A percentile compares a stretch with the other conserved stretches of the same genome.
Conservation (phyloP, 92 coral and sea anemone species). For the Umimayanthus kanabou region DNA sequence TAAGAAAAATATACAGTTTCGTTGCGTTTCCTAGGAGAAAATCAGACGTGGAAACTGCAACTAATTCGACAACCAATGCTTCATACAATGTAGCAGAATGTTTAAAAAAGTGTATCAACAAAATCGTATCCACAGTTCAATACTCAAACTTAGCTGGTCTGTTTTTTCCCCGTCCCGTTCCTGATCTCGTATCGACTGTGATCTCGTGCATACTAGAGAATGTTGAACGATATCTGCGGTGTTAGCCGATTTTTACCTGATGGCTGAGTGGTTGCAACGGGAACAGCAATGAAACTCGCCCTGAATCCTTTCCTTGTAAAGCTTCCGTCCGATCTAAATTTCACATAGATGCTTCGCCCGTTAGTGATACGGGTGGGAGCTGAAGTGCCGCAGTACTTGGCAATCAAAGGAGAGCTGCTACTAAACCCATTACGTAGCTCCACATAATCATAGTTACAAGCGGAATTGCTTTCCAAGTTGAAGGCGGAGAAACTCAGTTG, state of each 20-base stretch:
- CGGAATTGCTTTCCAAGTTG: constrained; percentile 3
- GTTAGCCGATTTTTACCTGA: neutral
- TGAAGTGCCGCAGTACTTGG: constrained; percentile 41
- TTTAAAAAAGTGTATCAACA: too few species aligned
- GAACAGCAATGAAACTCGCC: constrained; percentile 13
- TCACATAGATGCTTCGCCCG: constrained; percentile 38
- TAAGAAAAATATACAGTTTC: too few species aligned
- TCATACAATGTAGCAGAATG: too few species aligned
- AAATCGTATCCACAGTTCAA: too few species aligned
- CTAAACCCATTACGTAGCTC: constrained; percentile 46
- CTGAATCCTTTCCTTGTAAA: constrained; percentile 32
- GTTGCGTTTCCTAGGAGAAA: too few species aligned
- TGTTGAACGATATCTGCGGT: too few species aligned
- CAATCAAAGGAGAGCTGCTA: constrained; percentile 16
- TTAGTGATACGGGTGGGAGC: constrained; percentile 21
- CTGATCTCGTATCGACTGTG: too few species aligned
- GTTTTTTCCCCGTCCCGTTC: too few species aligned
- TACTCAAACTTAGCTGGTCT: too few species aligned
- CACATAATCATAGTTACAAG: constrained; percentile 44
- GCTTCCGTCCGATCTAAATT: constrained; percentile 20
- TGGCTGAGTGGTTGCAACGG: neutral
- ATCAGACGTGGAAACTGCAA: too few species aligned
- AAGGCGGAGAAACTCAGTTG: constrained; percentile 26
- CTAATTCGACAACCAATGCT: too few species aligned
- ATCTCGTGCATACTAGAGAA: too few species aligned